phyloP scores from a whole-genome alignment of 2,888 invertebrate species.

The Xanthia icteritia region DNA sequence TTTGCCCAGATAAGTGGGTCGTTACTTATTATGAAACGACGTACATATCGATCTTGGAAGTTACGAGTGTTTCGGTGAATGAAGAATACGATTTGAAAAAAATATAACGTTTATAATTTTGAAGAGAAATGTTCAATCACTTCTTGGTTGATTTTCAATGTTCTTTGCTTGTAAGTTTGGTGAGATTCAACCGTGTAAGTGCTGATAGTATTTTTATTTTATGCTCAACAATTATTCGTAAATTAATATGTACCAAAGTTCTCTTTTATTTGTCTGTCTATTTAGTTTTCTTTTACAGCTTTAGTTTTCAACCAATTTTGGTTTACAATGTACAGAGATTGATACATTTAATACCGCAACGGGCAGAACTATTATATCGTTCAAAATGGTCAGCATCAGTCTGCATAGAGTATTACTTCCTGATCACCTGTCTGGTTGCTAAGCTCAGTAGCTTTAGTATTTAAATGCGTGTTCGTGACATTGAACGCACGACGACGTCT shows the following conservation, averaged over 20 bases:
- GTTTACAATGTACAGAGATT: not conserved
- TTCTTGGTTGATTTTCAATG: not conserved
- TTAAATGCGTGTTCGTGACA: conserved; percentile 51
- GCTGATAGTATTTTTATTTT: not conserved
- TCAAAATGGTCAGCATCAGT: not conserved
- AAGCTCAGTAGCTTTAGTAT: conserved; percentile 23
- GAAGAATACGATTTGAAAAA: conserved; percentile 21
- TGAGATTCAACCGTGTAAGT: not conserved
- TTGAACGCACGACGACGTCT: conserved; percentile 41
- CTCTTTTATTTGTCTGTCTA: fast-evolving
- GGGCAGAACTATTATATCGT: not conserved
- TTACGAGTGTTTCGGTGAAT: conserved; percentile 10
- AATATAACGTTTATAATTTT: not conserved
- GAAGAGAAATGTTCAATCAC: not conserved
- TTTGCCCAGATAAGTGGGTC: conserved; percentile 67
- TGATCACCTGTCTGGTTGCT: conserved; percentile 28
- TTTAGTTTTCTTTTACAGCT: not conserved
- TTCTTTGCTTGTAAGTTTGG: not conserved
- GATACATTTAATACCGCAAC: too few relatives aligned
- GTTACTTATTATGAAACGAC: conserved; percentile 62
- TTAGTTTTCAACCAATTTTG: not conserved
- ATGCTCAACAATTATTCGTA: not conserved
- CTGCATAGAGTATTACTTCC: not conserved
- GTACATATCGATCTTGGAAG: conserved; percentile 54
- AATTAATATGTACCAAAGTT: not conserved